A percentile compares a stretch with the other conserved stretches of the same genome.
Conservation (phyloP, 2,113 vertebrate genomes). For the Apodemus sylvaticus region DNA sequence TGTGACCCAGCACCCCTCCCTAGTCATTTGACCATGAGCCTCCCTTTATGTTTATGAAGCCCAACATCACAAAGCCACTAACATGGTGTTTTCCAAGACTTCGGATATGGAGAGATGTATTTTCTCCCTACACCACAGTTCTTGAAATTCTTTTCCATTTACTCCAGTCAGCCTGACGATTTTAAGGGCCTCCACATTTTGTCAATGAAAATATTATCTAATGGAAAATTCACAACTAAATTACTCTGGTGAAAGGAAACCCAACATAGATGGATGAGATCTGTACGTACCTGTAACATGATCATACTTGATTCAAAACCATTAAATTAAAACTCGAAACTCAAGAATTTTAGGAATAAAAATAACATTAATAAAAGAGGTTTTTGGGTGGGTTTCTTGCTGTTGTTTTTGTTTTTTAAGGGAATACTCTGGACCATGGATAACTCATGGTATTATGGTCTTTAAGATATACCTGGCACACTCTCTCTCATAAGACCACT, state of each 20-base stretch:
- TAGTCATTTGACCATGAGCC: neutral
- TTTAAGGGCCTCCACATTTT: neutral
- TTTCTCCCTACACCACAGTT: neutral
- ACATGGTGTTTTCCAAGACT: neutral
- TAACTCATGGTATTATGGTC: neutral
- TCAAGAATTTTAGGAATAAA: conserved; percentile 21
- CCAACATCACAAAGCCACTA: neutral
- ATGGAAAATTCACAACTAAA: neutral
- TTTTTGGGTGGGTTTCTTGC: neutral
- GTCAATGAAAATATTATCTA: neutral
- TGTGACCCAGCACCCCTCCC: neutral
- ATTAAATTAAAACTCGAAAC: neutral
- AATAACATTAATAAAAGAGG: neutral
- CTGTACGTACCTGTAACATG: neutral
- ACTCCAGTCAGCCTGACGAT: neutral
- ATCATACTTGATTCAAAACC: neutral
- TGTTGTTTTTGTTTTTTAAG: neutral
- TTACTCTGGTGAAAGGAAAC: neutral
- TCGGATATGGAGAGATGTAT: neutral
- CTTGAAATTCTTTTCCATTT: neutral
- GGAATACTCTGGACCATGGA: neutral
- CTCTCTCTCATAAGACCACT: neutral
- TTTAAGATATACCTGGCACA: neutral
- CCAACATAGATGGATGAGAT: neutral
- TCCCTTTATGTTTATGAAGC: neutral